Conservation (phyloP, 1,140 invertebrate species). For the Drosophila nebulosa region DNA sequence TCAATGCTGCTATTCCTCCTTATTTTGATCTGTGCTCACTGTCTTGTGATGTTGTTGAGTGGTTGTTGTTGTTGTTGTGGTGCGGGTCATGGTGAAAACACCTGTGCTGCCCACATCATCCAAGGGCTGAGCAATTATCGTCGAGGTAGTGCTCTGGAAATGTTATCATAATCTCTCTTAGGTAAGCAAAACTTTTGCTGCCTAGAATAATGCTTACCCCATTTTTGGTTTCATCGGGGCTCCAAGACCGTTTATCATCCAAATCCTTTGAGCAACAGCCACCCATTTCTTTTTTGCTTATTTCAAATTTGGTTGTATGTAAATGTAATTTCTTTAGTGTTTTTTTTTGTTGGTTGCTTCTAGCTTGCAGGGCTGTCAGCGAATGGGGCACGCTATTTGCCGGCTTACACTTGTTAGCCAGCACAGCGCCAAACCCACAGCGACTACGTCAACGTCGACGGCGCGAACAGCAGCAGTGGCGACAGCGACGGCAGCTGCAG, state of each 20-base stretch:
- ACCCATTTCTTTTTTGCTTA: conserved; percentile 36
- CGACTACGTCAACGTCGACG: conserved; percentile 4
- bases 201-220: conserved; percentile 53
- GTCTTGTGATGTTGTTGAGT: conserved; percentile 22
- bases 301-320: background rate
- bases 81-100: conserved; percentile 61
- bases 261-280: conserved; percentile 75
- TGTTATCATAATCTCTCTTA: too few species aligned
- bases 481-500: conserved; percentile 3
- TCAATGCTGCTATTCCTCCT: conserved; percentile 3
- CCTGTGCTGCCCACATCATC: conserved; percentile 68
- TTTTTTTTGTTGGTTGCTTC: conserved; percentile 41
- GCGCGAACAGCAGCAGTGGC: conserved; percentile 7
- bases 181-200: background rate
- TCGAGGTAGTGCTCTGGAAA: conserved; percentile 71
- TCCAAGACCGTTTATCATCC: conserved; percentile 74
- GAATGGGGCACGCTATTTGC: conserved; percentile 50
- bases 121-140: conserved; percentile 71
- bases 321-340: too few species aligned
- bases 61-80: conserved; percentile 37
- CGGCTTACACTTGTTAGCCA: conserved; percentile 64
- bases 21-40: conserved; percentile 33
- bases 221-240: conserved; percentile 74
- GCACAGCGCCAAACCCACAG: conserved; percentile 13
- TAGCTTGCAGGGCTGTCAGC: conserved; percentile 52